Base-by-base conservation (phyloP, 1,140 invertebrate genomes). In the Apis cerana region DNA sequence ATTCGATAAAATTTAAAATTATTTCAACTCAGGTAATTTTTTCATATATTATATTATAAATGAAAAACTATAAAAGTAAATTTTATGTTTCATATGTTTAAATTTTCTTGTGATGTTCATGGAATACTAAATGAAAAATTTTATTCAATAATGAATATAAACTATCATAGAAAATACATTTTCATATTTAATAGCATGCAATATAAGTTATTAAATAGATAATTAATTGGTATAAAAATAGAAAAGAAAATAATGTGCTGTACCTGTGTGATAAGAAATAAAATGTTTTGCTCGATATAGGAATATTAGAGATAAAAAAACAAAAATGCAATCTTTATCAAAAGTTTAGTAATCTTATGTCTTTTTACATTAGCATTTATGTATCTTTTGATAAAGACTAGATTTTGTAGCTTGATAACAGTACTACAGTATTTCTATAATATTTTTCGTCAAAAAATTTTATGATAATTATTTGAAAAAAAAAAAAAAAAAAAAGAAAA, bases 231-330 rank as follows among this genome's bases (percentile, higher is more conserved):
- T 86, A 75, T 50, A 61, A 87, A 69, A 54, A 64, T 71, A 75
- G 78, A 80, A 65, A 17, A 71, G 71, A 71, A 71, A 79, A 76
- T 86, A n/a, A 71, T 68, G 77, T 86, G 52, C 75, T 87, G 85
- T 87, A 86, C 85, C 85, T 87, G 84, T 75, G 62, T 64, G 76
- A 86, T 61, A 81, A 74, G 17, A 82, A 77, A 75, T 74, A 65
- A 80, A 48, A 80, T 56, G 59, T 75, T 80, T 80, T 52, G n/a
- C 70, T 82, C 80, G 56, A 59, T 52, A 76, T 76, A 75, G 54
- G 21, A 56, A 75, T 72, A 68, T 81, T 67, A 67, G 54, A 67
- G 23, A 33, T 81, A 75, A 50, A 81, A 75, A 71, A 75, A 27
- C n/a, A 71, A 75, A 23, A 81, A 52, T 59, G n/a, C 54, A 75